Evolutionary conservation across 2,113 vertebrate species (phyloP), one percentile per base, ranked within the genome.

Genomic region (Crotalus viridis): DNA sequence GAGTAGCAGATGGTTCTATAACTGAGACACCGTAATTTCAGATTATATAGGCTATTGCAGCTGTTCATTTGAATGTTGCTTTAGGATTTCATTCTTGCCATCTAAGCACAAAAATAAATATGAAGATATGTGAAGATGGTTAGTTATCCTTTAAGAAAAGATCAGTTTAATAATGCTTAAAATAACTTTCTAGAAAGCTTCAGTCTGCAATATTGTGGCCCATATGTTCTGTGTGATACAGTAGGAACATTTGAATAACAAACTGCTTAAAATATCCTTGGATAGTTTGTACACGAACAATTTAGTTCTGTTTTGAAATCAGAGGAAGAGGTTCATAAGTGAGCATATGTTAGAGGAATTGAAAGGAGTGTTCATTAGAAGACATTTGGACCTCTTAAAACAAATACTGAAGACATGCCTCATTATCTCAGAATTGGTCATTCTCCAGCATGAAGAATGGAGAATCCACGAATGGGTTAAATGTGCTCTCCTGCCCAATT

Each of bases 31-130:
- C 97, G 91, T 96, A 96, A 97, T 97, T 97, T 97, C 96, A 96
- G 96, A 12, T 3, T 91, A 95, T 94, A 95, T 94, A 97, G 96
- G 96, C 96, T 97, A 95, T 95, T 98, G 96, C 97, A 98, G 97
- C 97, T 98, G 97, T 98, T 98, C 97, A 97, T 96, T 98, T 97
- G 96, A 97, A 94, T 97, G 95, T 96, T 98, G 97, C 96, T 97
- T 97, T 97, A 96, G 95, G 93, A 96, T 97, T 91, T 95, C 52
- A 94, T 97, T 97, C 95, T 97, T 98, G 96, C 96, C 96, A 97
- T 97, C 97, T 97, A 96, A 98, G 96, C 93, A 59, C 92, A 81
- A 96, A 98, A 97, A 95, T 96, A 97, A 85, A 96, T 97, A 94
- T 96, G 87, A 94, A 97, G 81, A 97, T 98, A 97, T 97, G 95